Conservation (phyloP, 2,797 vertebrate species). For the Alectoris magna region DNA sequence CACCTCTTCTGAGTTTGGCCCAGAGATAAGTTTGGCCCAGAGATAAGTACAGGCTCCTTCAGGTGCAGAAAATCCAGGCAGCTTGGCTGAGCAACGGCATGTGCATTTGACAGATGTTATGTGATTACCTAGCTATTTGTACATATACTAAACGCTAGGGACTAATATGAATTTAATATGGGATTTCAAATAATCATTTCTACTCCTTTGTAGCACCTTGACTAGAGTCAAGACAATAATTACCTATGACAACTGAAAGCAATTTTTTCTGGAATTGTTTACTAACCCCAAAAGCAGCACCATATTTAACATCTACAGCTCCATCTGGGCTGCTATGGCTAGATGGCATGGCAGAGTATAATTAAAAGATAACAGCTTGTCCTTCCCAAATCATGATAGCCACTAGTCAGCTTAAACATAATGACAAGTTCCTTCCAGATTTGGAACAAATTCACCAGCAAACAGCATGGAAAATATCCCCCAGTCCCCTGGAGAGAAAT, state of each 20-base stretch:
- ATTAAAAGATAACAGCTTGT: background rate
- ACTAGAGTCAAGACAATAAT: background rate
- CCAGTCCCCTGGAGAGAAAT: background rate
- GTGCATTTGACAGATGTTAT: background rate
- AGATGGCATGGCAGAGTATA: background rate
- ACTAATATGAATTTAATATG: background rate
- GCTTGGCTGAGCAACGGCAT: background rate
- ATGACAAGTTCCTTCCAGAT: background rate
- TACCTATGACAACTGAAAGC: background rate
- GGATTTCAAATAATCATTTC: background rate
- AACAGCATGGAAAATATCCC: background rate
- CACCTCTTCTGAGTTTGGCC: background rate
- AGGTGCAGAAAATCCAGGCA: background rate
- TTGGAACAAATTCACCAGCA: background rate
- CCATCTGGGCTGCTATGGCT: background rate
- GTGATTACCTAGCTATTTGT: background rate
- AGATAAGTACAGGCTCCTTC: background rate
- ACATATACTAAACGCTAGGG: background rate
- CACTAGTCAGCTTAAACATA: background rate
- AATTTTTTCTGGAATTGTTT: background rate
- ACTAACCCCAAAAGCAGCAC: background rate
- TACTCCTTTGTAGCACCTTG: background rate
- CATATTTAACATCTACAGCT: background rate
- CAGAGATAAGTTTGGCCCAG: background rate
- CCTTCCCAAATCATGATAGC: background rate